Conservation (phyloP, 2,797 vertebrate species). For the Florisuga fusca region DNA sequence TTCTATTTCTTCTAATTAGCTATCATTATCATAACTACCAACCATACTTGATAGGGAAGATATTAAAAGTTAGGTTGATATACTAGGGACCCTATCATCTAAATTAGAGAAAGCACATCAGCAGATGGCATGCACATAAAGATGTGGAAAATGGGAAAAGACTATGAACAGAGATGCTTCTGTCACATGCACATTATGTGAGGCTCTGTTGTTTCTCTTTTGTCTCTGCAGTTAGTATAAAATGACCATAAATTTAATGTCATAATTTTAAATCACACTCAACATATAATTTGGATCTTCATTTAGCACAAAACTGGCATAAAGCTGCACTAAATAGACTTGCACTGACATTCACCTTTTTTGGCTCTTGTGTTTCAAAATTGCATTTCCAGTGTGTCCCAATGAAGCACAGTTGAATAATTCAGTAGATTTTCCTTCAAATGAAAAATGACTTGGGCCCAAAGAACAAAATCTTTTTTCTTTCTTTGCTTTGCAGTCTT, state of each 20-base stretch:
- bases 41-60: background rate
- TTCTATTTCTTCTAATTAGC: conserved; percentile 6
- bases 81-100: background rate
- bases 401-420: background rate
- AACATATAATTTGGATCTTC: background rate
- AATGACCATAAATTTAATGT: background rate
- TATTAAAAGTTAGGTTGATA: conserved; percentile 19
- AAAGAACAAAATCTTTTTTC: background rate
- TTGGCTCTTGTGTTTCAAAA: background rate
- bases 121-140: conserved; percentile 3
- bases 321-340: background rate
- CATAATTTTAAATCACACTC: background rate
- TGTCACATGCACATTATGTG: background rate
- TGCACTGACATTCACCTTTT: background rate
- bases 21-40: background rate
- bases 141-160: background rate
- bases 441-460: background rate
- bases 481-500: background rate
- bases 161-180: background rate
- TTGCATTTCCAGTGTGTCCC: background rate
- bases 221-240: background rate
- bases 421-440: background rate
- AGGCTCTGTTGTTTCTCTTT: background rate
- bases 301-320: background rate
- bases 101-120: conserved; percentile 11